Conservation (phyloP, 2,113 vertebrate species). For the Thalassoma bifasciatum region DNA sequence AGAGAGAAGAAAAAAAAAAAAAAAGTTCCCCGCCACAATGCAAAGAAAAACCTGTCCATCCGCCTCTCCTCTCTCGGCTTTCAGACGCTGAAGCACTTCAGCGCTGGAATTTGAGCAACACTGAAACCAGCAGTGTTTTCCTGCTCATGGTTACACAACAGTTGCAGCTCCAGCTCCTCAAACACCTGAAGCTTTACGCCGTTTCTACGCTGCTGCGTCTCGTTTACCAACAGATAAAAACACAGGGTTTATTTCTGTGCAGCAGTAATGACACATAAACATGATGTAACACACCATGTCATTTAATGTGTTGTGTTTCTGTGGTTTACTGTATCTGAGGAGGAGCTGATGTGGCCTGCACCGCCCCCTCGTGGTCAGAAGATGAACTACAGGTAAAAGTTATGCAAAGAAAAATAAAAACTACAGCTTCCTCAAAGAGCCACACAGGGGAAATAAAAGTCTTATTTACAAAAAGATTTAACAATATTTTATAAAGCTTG, state of each 20-base stretch:
- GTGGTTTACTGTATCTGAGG: conserved; percentile 24
- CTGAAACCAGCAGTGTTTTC: conserved; percentile 40
- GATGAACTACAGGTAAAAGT: not conserved
- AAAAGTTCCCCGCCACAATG: conserved; percentile 65
- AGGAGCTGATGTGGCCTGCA: conserved; percentile 1
- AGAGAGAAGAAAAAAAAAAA: too few species aligned
- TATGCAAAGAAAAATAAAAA: not conserved
- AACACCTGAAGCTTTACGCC: not conserved
- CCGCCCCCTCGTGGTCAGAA: conserved; percentile 49
- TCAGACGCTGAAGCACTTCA: conserved; percentile 31
- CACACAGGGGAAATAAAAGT: not conserved
- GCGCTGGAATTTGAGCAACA: conserved; percentile 46
- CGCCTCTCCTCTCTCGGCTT: conserved; percentile 23
- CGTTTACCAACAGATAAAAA: not conserved
- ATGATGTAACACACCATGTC: conserved; percentile 43
- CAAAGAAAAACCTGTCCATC: conserved; percentile 77
- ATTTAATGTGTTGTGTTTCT: conserved; percentile 40
- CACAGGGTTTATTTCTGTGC: not conserved
- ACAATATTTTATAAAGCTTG: too few species aligned
- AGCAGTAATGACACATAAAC: conserved; percentile 4
- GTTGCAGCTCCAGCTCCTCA: conserved; percentile 24
- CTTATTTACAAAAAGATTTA: too few species aligned
- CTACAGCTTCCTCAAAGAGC: not conserved
- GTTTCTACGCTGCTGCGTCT: not conserved
- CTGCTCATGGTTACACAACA: conserved; percentile 53